Evolutionary conservation across 2,113 vertebrate genomes (phyloP), one percentile per base, ranked within the genome.

Genomic region (Halichoerus grypus): DNA sequence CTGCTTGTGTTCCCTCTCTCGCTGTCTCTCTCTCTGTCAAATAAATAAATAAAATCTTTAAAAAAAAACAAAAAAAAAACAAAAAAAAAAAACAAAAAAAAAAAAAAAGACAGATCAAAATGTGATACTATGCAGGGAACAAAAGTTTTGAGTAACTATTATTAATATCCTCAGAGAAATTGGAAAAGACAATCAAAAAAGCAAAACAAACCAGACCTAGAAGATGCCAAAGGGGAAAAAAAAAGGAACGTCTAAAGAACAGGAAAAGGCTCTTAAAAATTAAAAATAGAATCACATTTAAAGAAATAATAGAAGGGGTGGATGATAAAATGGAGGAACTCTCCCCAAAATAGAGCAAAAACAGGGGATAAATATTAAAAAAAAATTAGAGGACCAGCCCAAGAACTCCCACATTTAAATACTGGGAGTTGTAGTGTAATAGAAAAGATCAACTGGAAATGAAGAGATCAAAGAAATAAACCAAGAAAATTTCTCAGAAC

Each of bases 391-490:
- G 26, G 33, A 49, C 36, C 28, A 65, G 61, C 49, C 42, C 76
- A 77, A 81, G 82, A 96, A 59, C 46, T 46, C 76, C 7, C 51
- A 65, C 53, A 74, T 72, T 49, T 53, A 83, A 55, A 86, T 26
- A 24, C 18, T 72, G 4, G 9, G n/a, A 49, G 11, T 84, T 57
- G 59, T 28, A 79, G n/a, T n/a, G 22, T 80, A 69, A 90, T 2
- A 90, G 74, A 81, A 76, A 22, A 89, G 18, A 76, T 49, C 49
- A 49, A 96, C 61, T 90, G n/a, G 80, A 96, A 90, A 72, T 67
- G 28, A 91, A 95, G 77, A 95, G 71, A 82, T 57, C 49, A 94
- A 89, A 69, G 63, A 96, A 92, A 63, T 88, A 83, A 92, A 92
- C 26, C 67, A 72, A 49, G 49, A 96, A 85, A 46, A 31, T 31